phyloP scores from a whole-genome alignment of 2,113 vertebrate species.

The Crypturellus undulatus region DNA sequence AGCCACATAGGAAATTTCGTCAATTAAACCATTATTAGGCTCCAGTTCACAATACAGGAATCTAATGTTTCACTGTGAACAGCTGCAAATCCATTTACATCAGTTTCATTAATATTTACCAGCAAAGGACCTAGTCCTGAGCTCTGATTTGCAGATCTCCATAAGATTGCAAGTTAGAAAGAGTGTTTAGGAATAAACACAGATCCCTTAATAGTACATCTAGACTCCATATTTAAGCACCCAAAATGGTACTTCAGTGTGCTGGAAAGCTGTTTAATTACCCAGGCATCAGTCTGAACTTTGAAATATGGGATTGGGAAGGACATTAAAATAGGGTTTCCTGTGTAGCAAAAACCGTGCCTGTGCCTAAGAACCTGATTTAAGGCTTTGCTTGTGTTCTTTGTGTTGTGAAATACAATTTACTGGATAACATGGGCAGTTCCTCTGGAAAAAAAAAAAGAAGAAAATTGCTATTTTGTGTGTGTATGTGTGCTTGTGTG shows the following conservation, averaged over 20 bases:
- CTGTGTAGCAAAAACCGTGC: fast-evolving
- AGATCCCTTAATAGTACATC: neutral
- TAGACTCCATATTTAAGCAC: neutral
- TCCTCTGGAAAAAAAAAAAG: neutral
- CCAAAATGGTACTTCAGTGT: neutral
- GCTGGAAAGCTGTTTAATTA: neutral
- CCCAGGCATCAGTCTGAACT: neutral
- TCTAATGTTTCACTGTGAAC: neutral
- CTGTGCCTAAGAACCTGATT: neutral
- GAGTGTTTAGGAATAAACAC: neutral
- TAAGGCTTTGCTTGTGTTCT: neutral
- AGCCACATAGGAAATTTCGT: neutral
- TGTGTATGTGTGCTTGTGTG: too few relatives aligned
- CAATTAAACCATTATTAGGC: neutral
- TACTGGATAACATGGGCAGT: neutral
- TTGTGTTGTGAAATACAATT: neutral
- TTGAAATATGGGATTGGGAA: neutral
- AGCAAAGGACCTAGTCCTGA: neutral
- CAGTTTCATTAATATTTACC: neutral
- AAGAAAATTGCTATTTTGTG: neutral
- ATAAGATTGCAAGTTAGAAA: neutral
- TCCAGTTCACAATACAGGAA: neutral
- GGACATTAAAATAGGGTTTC: neutral
- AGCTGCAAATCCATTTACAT: neutral
- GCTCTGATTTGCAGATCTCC: neutral